Evolutionary conservation across 2,797 vertebrate species (phyloP).

Genomic region (Hyperoplus immaculatus): DNA sequence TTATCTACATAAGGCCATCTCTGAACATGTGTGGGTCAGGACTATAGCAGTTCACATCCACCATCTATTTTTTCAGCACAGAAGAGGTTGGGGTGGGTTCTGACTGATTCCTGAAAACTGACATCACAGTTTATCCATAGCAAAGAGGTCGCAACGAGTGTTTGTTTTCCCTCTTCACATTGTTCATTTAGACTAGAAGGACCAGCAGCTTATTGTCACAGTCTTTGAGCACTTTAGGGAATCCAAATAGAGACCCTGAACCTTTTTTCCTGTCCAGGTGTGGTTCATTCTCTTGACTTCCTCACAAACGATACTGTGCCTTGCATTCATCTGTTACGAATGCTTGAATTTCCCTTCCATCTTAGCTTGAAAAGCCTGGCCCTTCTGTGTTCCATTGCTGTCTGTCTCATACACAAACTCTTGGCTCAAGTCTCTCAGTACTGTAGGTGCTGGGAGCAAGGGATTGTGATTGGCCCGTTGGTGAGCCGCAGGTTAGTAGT

Average conservation of each 20-base stretch:
- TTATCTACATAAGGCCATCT: slow-evolving; percentile 82
- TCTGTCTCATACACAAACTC: slow-evolving; percentile 30
- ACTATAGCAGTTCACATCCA: slow-evolving; percentile 53
- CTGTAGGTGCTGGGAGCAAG: slow-evolving; percentile 61
- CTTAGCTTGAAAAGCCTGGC: slow-evolving; percentile 45
- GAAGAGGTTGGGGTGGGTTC: slow-evolving; percentile 65
- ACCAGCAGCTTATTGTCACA: slow-evolving; percentile 74
- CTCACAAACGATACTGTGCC: slow-evolving; percentile 63
- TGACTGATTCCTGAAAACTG: slow-evolving; percentile 66
- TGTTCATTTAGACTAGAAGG: slow-evolving; percentile 60
- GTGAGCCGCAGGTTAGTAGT: slow-evolving; percentile 67
- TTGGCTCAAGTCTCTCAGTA: slow-evolving; percentile 54
- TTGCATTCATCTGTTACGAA: slow-evolving; percentile 60
- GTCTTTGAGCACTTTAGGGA: slow-evolving; percentile 55
- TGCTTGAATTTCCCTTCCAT: slow-evolving; percentile 65
- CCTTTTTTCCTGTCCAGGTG: slow-evolving; percentile 42
- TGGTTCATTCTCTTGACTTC: slow-evolving; percentile 44
- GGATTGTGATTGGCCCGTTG: slow-evolving; percentile 58
- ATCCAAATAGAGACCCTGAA: slow-evolving; percentile 53
- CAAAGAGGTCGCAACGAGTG: slow-evolving; percentile 60
- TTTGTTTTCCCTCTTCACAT: slow-evolving; percentile 38
- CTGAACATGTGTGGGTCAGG: slow-evolving; percentile 70
- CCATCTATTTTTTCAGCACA: slow-evolving; percentile 58
- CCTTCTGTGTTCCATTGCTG: slow-evolving; percentile 48
- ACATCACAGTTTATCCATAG: slow-evolving; percentile 66